These are phyloP conservation scores for Drosophila kambysellisi DNA, from an alignment of 2,888 invertebrate species.

Conservation along the genomic window DNA sequence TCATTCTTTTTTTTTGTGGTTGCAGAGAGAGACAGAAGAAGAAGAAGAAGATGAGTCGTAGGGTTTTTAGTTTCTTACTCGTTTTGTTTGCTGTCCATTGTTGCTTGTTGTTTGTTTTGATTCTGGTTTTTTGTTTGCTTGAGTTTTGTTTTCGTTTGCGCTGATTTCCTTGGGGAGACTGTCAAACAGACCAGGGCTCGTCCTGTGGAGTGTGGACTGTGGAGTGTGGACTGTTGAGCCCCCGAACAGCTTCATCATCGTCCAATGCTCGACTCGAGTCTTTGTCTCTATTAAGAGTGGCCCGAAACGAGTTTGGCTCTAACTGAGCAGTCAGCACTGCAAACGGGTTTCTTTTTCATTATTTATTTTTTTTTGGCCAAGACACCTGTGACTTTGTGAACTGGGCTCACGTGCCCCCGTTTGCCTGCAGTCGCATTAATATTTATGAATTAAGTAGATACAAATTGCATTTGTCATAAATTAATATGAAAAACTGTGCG, in stretches of 20 bases:
- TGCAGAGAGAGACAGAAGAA: conserved; percentile 1
- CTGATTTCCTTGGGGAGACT: conserved; percentile 72
- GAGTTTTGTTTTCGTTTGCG: conserved; percentile 53
- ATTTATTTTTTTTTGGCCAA: conserved; percentile 12
- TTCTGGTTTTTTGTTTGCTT: conserved; percentile 61
- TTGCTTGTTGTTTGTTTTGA: conserved; percentile 66
- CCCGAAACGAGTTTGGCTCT: conserved; percentile 60
- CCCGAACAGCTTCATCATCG: conserved; percentile 60
- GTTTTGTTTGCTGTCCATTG: conserved; percentile 41
- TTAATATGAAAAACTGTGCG: conserved; percentile 47
- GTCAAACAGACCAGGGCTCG: conserved; percentile 34
- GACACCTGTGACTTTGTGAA: conserved; percentile 54
- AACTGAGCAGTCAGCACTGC: conserved; percentile 19
- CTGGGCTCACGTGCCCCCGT: conserved; percentile 63
- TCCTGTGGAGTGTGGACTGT: conserved; percentile 28
- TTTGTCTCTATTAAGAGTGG: conserved; percentile 56
- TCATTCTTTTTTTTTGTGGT: conserved; percentile 6
- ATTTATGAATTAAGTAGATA: conserved; percentile 68
- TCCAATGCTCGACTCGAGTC: conserved; percentile 27
- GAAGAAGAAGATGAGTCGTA: conserved; percentile 1
- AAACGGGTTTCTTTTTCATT: conserved; percentile 48
- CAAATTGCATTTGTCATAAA: conserved; percentile 70
- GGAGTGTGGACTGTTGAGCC: conserved; percentile 16
- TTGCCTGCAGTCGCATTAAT: conserved; percentile 53
- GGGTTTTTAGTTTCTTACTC: conserved; percentile 25